These are phyloP conservation scores for Tursiops truncatus DNA, from an alignment of 2,113 vertebrate species.

Conservation along the genomic window DNA sequence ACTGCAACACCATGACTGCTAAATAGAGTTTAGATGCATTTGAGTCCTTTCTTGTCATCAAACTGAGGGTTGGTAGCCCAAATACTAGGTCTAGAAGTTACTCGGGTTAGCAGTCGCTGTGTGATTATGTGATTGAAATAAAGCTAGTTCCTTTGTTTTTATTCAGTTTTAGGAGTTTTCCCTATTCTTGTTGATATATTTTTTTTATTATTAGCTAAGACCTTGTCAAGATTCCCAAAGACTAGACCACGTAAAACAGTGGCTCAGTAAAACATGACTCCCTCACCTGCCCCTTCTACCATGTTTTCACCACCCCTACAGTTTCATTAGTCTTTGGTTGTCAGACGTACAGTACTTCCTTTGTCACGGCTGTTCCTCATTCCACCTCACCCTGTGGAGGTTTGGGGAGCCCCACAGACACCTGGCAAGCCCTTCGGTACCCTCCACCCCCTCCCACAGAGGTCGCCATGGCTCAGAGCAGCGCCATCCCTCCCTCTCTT, in stretches of 20 bases:
- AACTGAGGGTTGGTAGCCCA: neutral
- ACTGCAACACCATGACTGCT: neutral
- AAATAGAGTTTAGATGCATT: neutral
- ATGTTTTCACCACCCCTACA: rapidly evolving
- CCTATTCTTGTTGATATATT: neutral
- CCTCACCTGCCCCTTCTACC: too few species aligned
- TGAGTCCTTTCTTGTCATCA: neutral
- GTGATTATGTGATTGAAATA: neutral
- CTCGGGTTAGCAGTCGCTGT: neutral
- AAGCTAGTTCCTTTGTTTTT: neutral
- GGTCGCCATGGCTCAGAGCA: rapidly evolving
- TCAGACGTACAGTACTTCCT: neutral
- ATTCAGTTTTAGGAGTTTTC: neutral
- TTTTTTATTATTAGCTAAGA: neutral
- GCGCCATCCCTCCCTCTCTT: neutral
- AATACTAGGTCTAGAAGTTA: too few species aligned
- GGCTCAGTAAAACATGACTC: rapidly evolving
- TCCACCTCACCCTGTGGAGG: neutral
- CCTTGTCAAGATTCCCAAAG: neutral
- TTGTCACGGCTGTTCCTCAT: neutral
- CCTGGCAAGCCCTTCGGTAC: neutral
- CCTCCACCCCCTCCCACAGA: neutral
- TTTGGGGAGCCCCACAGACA: neutral
- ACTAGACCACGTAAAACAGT: too few species aligned
- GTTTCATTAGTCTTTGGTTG: neutral